phyloP scores from a whole-genome alignment of 2,888 invertebrate genomes.

The Auanema sp. region DNA sequence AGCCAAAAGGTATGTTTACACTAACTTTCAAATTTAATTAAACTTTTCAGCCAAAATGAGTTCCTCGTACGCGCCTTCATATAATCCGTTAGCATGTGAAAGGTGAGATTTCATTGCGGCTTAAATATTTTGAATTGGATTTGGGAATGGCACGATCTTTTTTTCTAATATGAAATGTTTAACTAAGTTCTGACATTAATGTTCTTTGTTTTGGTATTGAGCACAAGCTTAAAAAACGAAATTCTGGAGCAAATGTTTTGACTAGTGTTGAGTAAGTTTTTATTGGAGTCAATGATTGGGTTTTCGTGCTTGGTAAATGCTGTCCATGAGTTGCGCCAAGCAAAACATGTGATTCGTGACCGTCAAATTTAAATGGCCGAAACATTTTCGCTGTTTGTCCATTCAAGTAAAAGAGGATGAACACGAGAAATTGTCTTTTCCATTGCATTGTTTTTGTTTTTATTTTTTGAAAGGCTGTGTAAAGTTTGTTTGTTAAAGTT shows the following conservation, averaged over 20 bases:
- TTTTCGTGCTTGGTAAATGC: background rate
- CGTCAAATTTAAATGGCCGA: too few relatives aligned
- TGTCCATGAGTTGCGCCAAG: background rate
- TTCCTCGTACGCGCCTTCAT: conserved; percentile 53
- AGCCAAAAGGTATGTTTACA: conserved; percentile 11
- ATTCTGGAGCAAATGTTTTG: conserved; percentile 39
- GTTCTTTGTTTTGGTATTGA: conserved; percentile 26
- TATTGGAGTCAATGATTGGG: conserved; percentile 3
- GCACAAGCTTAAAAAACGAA: conserved; percentile 40
- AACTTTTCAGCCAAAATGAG: conserved; percentile 46
- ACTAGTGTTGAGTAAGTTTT: conserved; percentile 11
- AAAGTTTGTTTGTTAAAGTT: too few relatives aligned
- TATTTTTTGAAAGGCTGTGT: too few relatives aligned
- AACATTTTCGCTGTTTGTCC: too few relatives aligned
- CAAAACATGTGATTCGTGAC: background rate
- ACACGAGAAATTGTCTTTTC: too few relatives aligned
- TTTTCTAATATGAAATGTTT: conserved; percentile 2
- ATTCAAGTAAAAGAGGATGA: too few relatives aligned
- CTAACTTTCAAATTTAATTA: conserved; percentile 1
- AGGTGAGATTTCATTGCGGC: conserved; percentile 23
- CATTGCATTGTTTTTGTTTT: too few relatives aligned
- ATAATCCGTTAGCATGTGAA: conserved; percentile 49
- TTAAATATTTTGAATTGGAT: conserved; percentile 4
- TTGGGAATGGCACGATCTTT: conserved; percentile 7
- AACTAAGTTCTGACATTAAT: conserved; percentile 17